phyloP scores from a whole-genome alignment of 2,797 vertebrate genomes.

The Poeciliopsis gracilis region DNA sequence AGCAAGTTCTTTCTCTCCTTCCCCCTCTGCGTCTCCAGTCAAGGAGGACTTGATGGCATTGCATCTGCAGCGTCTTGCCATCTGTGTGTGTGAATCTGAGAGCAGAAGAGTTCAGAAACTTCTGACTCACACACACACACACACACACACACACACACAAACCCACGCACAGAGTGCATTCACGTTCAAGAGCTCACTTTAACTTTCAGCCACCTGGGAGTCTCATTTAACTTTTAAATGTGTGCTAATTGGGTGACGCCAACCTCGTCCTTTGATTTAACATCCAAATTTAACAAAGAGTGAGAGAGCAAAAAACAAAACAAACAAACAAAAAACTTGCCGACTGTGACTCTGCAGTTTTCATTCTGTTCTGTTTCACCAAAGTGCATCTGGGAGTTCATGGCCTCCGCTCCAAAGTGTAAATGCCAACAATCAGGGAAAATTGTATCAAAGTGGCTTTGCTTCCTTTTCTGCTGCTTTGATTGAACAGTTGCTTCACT shows the following conservation, averaged over 20 bases:
- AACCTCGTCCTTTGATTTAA: conserved; percentile 60
- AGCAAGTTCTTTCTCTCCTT: conserved; percentile 24
- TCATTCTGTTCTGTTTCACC: conserved; percentile 18
- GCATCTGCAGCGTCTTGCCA: conserved; percentile 71
- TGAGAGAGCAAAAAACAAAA: neutral
- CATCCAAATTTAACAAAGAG: conserved; percentile 55
- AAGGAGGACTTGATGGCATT: conserved; percentile 45
- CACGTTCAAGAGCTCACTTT: conserved; percentile 16
- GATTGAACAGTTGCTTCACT: neutral
- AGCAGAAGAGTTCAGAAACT: conserved; percentile 60
- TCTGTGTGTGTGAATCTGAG: conserved; percentile 68
- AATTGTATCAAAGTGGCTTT: neutral
- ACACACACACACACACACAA: conserved; percentile 10
- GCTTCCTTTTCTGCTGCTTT: neutral
- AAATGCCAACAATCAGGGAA: neutral
- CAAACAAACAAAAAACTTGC: neutral
- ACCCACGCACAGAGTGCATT: conserved; percentile 4
- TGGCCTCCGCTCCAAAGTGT: neutral
- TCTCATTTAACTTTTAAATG: conserved; percentile 81
- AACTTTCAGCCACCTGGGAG: conserved; percentile 71
- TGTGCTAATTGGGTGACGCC: conserved; percentile 70
- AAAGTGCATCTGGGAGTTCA: neutral
- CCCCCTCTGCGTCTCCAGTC: conserved; percentile 28
- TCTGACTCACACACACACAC: conserved; percentile 25
- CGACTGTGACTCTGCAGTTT: conserved; percentile 36